phyloP scores from a whole-genome alignment of 2,113 vertebrate species.

The Aldabrachelys gigantea region DNA sequence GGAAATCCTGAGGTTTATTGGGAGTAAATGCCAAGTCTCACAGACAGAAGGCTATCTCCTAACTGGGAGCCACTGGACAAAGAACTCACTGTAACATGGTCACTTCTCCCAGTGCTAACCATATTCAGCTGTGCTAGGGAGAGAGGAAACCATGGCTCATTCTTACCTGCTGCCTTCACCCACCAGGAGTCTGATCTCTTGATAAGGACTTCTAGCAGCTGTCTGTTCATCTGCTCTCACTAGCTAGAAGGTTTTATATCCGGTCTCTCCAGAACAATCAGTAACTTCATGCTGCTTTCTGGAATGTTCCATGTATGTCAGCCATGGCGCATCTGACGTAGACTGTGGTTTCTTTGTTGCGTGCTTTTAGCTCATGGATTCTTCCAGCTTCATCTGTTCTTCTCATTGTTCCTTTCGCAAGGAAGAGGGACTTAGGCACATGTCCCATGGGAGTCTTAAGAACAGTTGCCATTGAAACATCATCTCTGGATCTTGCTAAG shows the following conservation, averaged over 20 bases:
- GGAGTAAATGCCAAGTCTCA: neutral
- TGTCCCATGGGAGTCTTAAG: neutral
- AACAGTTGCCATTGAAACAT: neutral
- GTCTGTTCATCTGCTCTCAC: fast-evolving
- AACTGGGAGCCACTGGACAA: neutral
- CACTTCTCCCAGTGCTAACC: neutral
- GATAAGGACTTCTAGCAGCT: neutral
- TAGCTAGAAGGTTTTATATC: neutral
- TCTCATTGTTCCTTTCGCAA: neutral
- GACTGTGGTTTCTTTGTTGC: neutral
- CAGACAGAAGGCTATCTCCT: neutral
- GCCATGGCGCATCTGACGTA: neutral
- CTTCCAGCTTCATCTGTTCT: neutral
- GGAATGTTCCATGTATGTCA: neutral
- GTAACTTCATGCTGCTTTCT: neutral
- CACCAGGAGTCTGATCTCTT: neutral
- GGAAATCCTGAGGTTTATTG: neutral
- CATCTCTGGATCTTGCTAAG: neutral
- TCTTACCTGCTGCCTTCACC: neutral
- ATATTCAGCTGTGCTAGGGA: neutral
- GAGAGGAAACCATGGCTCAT: neutral
- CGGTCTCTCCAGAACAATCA: neutral
- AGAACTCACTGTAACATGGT: neutral
- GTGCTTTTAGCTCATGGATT: neutral
- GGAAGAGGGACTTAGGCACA: neutral